Conservation (phyloP, 1,140 invertebrate genomes). For the Neodiprion fabricii region DNA sequence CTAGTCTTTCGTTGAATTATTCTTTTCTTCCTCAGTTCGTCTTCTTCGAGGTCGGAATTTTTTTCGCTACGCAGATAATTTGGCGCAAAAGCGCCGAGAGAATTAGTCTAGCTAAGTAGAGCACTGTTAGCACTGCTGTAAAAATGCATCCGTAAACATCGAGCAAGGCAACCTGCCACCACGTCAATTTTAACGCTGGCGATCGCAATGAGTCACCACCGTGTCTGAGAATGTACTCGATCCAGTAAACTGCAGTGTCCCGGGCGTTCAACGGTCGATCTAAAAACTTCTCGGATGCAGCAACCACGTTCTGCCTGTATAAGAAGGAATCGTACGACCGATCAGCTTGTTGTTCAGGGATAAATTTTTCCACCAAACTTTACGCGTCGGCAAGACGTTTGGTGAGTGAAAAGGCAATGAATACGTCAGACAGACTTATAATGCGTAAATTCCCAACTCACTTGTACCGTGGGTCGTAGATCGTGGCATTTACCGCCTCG, state of each 20-base stretch:
- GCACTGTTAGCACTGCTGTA: slow-evolving; percentile 18
- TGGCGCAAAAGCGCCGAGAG: neutral
- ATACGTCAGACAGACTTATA: too few species aligned
- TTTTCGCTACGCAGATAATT: too few species aligned
- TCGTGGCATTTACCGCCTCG: neutral
- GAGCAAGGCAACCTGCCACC: slow-evolving; percentile 59
- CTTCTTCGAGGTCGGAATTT: neutral
- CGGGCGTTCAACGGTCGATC: slow-evolving; percentile 59
- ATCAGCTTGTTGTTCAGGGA: too few species aligned
- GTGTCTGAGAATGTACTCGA: slow-evolving; percentile 66
- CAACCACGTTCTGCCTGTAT: slow-evolving; percentile 34
- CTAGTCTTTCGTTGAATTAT: too few species aligned
- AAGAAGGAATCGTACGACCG: neutral
- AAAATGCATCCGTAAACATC: slow-evolving; percentile 45
- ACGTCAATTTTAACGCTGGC: slow-evolving; percentile 47
- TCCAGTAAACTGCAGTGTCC: slow-evolving; percentile 66
- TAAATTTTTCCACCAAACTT: too few species aligned
- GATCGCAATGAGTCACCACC: slow-evolving; percentile 57
- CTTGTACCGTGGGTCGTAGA: neutral
- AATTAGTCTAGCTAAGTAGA: neutral
- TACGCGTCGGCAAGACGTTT: too few species aligned
- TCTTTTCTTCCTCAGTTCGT: neutral
- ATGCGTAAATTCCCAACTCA: neutral
- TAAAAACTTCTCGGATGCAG: slow-evolving; percentile 38
- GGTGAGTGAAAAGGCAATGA: too few species aligned